phyloP scores from a whole-genome alignment of 1,140 invertebrate genomes.

The Bactericera cockerelli region DNA sequence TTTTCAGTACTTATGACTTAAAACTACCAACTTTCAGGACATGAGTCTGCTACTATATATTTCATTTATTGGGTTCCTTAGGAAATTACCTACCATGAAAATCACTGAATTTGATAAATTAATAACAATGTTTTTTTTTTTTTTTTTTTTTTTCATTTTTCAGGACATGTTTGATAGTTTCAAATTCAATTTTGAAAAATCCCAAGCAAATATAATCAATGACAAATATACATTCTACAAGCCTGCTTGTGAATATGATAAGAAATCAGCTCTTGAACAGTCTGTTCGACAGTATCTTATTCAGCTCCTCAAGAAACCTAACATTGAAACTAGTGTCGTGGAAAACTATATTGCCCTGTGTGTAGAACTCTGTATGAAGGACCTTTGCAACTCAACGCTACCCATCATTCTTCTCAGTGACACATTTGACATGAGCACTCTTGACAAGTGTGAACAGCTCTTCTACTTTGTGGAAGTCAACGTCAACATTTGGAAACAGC shows the following conservation, averaged over 20 bases:
- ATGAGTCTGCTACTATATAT: too few relatives aligned
- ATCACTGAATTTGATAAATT: too few relatives aligned
- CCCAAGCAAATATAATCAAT: not conserved
- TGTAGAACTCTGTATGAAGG: slow-evolving; percentile 52
- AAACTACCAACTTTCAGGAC: too few relatives aligned
- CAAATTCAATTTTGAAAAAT: not conserved
- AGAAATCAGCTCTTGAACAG: slow-evolving; percentile 3
- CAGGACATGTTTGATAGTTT: not conserved
- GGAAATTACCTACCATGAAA: too few relatives aligned
- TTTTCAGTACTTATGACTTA: too few relatives aligned
- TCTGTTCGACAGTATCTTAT: not conserved
- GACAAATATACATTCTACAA: not conserved
- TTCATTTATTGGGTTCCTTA: too few relatives aligned
- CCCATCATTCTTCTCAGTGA: slow-evolving; percentile 80
- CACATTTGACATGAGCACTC: slow-evolving; percentile 76
- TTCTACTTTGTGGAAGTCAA: slow-evolving; percentile 84
- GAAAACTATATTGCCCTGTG: slow-evolving; percentile 55
- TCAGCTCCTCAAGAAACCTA: not conserved
- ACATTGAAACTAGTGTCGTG: slow-evolving; percentile 23
- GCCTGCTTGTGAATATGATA: not conserved
- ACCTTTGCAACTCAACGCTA: slow-evolving; percentile 64
- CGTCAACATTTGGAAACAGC: slow-evolving; percentile 82
- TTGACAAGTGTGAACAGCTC: slow-evolving; percentile 73
- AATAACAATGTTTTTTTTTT: too few relatives aligned
- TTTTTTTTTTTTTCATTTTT: too few relatives aligned